Evolutionary conservation across 2,113 vertebrate genomes (phyloP).

Genomic region (Odocoileus virginianus): DNA sequence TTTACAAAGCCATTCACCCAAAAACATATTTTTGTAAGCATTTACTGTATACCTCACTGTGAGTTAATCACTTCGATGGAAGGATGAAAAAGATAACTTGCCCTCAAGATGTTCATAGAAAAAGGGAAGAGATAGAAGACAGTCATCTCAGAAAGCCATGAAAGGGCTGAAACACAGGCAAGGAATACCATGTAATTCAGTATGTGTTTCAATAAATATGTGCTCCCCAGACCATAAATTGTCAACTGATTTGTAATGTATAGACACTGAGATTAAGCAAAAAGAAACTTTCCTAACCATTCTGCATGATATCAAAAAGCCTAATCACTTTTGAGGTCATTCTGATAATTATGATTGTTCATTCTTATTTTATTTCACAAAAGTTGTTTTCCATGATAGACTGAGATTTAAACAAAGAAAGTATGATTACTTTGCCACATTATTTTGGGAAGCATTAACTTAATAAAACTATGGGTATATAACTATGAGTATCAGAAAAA

Average conservation of each 20-base stretch:
- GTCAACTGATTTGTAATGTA: neutral
- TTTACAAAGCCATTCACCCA: neutral
- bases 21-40: neutral
- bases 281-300: neutral
- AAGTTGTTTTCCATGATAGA: neutral
- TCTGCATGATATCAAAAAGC: neutral
- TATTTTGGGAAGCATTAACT: neutral
- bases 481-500: neutral
- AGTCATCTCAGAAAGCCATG: neutral
- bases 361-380: neutral
- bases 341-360: neutral
- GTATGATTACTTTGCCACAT: neutral
- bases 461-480: neutral
- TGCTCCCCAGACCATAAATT: neutral
- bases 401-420: neutral
- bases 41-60: neutral
- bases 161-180: neutral
- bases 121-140: neutral
- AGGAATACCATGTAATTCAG: neutral
- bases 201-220: neutral
- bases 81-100: neutral
- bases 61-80: neutral
- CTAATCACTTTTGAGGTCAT: neutral
- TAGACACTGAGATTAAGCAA: neutral
- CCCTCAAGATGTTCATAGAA: neutral